These are phyloP conservation scores for Tympanuchus pallidicinctus DNA, from an alignment of 2,113 vertebrate species.

Conservation along the genomic window DNA sequence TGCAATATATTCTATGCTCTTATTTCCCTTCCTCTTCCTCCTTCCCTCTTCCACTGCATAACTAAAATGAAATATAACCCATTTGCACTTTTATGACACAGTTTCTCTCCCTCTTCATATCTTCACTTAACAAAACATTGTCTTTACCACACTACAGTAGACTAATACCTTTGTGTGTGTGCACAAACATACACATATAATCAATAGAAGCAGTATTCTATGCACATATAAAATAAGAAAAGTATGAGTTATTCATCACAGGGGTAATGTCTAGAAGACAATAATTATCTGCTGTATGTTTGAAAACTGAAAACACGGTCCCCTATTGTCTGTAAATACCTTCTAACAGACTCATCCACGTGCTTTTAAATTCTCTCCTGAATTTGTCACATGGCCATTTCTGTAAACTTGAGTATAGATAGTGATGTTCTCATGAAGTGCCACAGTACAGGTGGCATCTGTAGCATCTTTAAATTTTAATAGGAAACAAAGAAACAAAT, in stretches of 20 bases:
- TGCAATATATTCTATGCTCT: neutral
- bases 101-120: neutral
- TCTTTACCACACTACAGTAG: neutral
- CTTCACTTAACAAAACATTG: neutral
- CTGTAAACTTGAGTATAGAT: neutral
- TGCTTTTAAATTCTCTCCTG: neutral
- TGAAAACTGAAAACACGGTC: neutral
- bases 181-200: neutral
- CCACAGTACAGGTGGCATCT: neutral
- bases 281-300: neutral
- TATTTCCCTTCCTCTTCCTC: neutral
- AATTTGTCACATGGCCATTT: neutral
- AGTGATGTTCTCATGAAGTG: neutral
- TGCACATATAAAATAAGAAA: neutral
- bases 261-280: neutral
- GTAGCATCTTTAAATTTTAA: neutral
- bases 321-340: neutral
- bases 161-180: neutral
- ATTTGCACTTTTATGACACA: neutral
- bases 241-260: neutral
- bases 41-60: neutral
- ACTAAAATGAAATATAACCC: neutral
- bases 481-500: neutral
- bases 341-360: neutral
- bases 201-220: neutral